Percentiles rank a stretch among this genome's conserved stretches.
Conservation (phyloP, 2,113 vertebrate species). For the Strix uralensis region DNA sequence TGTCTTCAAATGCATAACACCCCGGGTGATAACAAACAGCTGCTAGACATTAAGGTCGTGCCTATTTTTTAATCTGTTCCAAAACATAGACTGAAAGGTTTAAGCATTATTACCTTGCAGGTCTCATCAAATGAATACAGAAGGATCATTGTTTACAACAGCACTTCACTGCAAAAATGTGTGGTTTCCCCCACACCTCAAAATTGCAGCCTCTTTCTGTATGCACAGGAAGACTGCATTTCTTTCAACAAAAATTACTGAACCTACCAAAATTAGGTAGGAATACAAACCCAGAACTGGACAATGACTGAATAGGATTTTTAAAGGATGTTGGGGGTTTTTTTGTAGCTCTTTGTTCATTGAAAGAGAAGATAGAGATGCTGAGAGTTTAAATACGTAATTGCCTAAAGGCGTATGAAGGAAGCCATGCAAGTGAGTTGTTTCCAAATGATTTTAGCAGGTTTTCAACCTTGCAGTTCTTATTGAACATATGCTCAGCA, state of each 20-base stretch:
- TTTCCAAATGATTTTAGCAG: constrained; percentile 20
- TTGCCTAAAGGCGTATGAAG: constrained; percentile 28
- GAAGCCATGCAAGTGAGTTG: constrained; percentile 39
- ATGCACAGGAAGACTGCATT: neutral
- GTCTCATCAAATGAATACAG: neutral
- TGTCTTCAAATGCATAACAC: neutral
- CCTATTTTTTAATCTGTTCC: neutral
- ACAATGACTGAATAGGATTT: neutral
- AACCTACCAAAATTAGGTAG: neutral
- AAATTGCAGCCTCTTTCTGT: neutral
- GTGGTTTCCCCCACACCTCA: neutral
- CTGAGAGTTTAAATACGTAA: neutral
- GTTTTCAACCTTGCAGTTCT: neutral
- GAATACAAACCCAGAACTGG: neutral
- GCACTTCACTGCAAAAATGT: neutral
- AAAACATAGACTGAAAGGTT: neutral
- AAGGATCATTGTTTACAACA: neutral
- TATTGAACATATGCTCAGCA: constrained; percentile 7
- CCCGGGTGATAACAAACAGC: neutral
- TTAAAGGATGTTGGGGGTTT: neutral
- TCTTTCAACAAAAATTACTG: neutral
- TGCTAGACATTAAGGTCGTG: neutral
- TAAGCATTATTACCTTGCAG: neutral
- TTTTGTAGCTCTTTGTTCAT: neutral
- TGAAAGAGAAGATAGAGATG: neutral